Evolutionary conservation across 1,140 invertebrate species (phyloP).

Genomic region (Drosophila mayri): DNA sequence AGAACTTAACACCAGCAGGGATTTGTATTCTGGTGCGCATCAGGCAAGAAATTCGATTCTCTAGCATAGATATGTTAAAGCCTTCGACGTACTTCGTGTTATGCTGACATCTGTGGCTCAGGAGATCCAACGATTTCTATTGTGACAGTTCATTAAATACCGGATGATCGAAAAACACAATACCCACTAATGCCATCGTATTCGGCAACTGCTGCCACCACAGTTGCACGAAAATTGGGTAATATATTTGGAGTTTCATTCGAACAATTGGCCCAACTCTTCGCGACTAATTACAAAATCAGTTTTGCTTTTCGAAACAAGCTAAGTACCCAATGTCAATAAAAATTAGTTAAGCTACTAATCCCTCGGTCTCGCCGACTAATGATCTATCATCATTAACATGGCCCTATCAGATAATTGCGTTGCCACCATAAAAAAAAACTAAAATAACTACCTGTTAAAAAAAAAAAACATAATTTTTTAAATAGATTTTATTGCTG

Average conservation of each 20-base stretch:
- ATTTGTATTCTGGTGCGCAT: slow-evolving; percentile 32
- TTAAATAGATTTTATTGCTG: background rate
- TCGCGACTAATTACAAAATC: background rate
- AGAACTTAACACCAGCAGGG: slow-evolving; percentile 25
- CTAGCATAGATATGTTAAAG: slow-evolving; percentile 25
- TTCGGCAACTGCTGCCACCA: background rate
- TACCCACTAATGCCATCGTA: slow-evolving; percentile 10
- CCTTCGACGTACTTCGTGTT: slow-evolving; percentile 33
- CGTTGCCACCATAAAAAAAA: background rate
- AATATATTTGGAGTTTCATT: background rate
- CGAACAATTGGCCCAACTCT: background rate
- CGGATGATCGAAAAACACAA: background rate
- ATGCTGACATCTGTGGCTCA: slow-evolving; percentile 17
- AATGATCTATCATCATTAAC: slow-evolving; percentile 5
- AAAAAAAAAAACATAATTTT: no score
- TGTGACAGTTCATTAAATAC: background rate
- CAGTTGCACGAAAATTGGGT: background rate
- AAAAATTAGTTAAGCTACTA: background rate
- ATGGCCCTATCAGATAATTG: background rate
- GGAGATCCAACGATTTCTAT: slow-evolving; percentile 36
- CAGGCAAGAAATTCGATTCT: slow-evolving; percentile 30
- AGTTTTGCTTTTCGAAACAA: background rate
- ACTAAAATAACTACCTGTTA: background rate
- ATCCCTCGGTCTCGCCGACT: background rate
- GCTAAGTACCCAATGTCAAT: background rate